phyloP scores from a whole-genome alignment of 2,113 vertebrate genomes.

The Cephalopholis sonnerati region DNA sequence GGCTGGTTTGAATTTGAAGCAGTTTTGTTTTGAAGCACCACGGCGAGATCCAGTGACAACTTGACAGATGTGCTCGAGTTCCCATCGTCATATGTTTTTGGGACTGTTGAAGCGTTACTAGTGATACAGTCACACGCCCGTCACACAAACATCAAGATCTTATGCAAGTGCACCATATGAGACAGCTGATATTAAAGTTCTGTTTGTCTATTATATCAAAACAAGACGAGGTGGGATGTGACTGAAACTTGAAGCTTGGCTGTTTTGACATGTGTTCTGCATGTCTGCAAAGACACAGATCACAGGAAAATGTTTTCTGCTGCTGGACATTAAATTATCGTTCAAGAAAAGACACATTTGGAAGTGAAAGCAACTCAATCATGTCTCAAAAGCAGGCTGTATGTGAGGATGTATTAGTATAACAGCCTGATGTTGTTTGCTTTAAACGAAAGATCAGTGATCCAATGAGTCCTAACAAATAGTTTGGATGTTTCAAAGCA shows the following conservation, averaged over 20 bases:
- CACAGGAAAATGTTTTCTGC: not conserved
- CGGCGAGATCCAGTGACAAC: conserved; percentile 14
- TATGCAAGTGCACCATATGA: not conserved
- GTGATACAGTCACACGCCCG: no score
- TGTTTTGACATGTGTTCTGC: not conserved
- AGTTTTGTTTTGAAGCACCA: not conserved
- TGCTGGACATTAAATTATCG: not conserved
- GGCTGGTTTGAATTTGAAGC: not conserved
- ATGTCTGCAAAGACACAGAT: not conserved
- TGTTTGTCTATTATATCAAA: not conserved
- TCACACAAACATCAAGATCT: not conserved
- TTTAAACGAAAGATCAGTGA: not conserved
- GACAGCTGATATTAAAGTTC: not conserved
- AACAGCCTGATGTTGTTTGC: not conserved
- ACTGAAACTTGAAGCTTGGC: no score
- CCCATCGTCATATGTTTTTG: not conserved
- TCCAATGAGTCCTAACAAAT: no score
- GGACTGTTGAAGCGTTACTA: not conserved
- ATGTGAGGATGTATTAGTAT: not conserved
- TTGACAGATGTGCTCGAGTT: not conserved
- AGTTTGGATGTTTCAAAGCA: no score
- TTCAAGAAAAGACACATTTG: not conserved
- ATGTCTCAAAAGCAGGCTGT: not conserved
- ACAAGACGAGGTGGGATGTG: not conserved
- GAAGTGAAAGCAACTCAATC: not conserved